Evolutionary conservation across 2,888 invertebrate species (phyloP).

Genomic region (Ochropleura plecta): DNA sequence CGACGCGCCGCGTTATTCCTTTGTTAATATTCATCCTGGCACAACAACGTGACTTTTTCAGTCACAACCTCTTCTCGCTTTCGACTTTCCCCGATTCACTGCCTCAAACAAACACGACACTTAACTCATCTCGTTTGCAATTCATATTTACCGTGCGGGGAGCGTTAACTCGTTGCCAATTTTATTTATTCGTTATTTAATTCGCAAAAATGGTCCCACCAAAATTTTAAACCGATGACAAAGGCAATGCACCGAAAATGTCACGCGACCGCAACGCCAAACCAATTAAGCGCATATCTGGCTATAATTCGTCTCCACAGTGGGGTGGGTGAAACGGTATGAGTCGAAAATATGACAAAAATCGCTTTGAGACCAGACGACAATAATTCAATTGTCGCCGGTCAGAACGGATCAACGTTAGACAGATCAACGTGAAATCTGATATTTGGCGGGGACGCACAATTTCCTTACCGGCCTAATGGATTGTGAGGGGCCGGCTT

Average conservation of each 20-base stretch:
- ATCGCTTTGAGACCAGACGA: slow-evolving; percentile 85
- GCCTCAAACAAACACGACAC: slow-evolving; percentile 60
- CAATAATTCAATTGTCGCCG: slow-evolving; percentile 88
- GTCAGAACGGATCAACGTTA: slow-evolving; percentile 87
- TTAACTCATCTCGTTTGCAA: slow-evolving; percentile 64
- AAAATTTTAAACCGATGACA: slow-evolving; percentile 88
- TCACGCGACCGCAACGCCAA: slow-evolving; percentile 87
- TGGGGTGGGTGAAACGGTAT: slow-evolving; percentile 72
- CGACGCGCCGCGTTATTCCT: slow-evolving; percentile 82
- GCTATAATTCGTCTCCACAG: slow-evolving; percentile 81
- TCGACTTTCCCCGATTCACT: slow-evolving; percentile 58
- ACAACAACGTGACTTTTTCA: slow-evolving; percentile 73
- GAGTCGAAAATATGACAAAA: slow-evolving; percentile 86
- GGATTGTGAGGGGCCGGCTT: slow-evolving; percentile 81
- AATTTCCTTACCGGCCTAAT: slow-evolving; percentile 86
- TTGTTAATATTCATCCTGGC: slow-evolving; percentile 89
- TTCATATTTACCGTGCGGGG: slow-evolving; percentile 49
- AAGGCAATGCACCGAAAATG: slow-evolving; percentile 88
- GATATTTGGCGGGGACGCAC: slow-evolving; percentile 88
- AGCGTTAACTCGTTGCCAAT: slow-evolving; percentile 55
- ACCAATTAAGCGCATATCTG: slow-evolving; percentile 89
- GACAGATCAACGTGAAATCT: slow-evolving; percentile 88
- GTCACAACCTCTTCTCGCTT: slow-evolving; percentile 53
- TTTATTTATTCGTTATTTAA: slow-evolving; percentile 76
- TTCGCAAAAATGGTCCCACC: slow-evolving; percentile 79